These are phyloP conservation scores for Himantopus leucocephalus DNA, from an alignment of 2,113 vertebrate genomes.

Conservation along the genomic window DNA sequence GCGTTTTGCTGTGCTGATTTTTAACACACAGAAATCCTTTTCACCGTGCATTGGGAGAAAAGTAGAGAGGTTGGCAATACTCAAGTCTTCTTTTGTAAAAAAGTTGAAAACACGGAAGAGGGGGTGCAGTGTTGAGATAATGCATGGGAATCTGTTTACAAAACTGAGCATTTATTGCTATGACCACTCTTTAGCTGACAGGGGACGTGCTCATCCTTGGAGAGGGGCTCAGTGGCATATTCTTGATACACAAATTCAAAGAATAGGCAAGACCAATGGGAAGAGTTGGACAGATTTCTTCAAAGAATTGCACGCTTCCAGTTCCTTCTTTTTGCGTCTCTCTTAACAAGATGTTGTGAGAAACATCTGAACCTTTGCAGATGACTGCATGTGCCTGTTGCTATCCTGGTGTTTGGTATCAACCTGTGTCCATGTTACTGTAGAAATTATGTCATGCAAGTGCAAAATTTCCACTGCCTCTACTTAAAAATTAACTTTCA, in stretches of 20 bases:
- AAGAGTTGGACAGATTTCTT: neutral
- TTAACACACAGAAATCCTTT: neutral
- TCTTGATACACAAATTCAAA: neutral
- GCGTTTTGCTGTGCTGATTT: neutral
- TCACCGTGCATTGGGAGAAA: fast-evolving
- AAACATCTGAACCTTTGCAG: neutral
- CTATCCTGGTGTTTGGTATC: fast-evolving
- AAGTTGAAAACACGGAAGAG: neutral
- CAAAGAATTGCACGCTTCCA: neutral
- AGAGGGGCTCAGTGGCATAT: neutral
- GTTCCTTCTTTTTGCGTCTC: neutral
- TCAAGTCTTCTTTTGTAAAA: neutral
- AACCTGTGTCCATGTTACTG: neutral
- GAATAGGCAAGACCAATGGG: neutral
- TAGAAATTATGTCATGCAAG: neutral
- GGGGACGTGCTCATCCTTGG: neutral
- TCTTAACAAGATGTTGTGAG: neutral
- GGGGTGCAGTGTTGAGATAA: neutral
- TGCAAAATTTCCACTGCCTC: conserved; percentile 48
- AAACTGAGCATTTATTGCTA: neutral
- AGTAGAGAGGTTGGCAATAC: neutral
- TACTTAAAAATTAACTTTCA: conserved; percentile 7
- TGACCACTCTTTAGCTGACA: neutral
- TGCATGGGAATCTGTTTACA: fast-evolving
- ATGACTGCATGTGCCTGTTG: neutral